Percentiles rank a stretch among this genome's conserved stretches.
Evolutionary conservation across 2,113 vertebrate species (phyloP).

Genomic region (Tichodroma muraria): DNA sequence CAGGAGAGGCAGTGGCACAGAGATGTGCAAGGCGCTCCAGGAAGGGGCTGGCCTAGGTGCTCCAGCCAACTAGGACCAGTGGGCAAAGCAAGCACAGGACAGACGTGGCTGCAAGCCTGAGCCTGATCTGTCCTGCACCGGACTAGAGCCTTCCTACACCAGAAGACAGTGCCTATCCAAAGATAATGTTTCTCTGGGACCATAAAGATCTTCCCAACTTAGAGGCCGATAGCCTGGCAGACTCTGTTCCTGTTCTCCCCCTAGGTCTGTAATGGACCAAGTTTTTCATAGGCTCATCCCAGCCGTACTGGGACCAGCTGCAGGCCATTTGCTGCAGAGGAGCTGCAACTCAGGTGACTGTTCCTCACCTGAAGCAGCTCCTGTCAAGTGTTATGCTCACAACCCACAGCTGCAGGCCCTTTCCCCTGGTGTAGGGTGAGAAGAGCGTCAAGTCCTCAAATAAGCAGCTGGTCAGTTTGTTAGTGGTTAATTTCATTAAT

Average conservation of each 20-base stretch:
- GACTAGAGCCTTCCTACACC: neutral
- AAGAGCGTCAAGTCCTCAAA: neutral
- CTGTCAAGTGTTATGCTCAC: neutral
- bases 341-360: neutral
- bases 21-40: rapidly evolving
- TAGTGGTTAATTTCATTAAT: neutral
- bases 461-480: neutral
- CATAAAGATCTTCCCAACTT: neutral
- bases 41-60: neutral
- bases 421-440: neutral
- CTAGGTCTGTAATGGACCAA: neutral
- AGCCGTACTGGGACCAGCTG: neutral
- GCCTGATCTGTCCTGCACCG: neutral
- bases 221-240: neutral
- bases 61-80: neutral
- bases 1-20: neutral
- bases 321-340: neutral
- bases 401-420: neutral
- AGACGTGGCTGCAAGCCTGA: neutral
- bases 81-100: neutral
- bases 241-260: neutral
- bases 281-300: neutral
- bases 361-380: neutral
- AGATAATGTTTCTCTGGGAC: neutral
- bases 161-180: neutral